Conservation (phyloP, 1,140 invertebrate species). For the Drosophila truncata region DNA sequence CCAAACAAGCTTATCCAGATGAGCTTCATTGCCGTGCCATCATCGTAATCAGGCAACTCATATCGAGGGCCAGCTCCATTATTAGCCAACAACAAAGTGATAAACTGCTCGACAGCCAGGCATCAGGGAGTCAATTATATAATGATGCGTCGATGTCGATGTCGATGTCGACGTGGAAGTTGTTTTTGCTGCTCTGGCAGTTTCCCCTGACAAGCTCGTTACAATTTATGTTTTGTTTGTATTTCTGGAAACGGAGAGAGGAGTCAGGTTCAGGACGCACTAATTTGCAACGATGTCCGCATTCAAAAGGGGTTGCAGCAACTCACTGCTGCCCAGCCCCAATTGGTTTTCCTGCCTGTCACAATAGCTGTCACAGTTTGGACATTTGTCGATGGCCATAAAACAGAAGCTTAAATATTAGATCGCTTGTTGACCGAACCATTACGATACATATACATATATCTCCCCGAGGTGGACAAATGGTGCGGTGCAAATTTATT, state of each 20-base stretch:
- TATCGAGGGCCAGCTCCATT: slow-evolving; percentile 28
- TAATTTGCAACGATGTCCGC: slow-evolving; percentile 37
- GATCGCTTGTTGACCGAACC: slow-evolving; percentile 22
- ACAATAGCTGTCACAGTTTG: slow-evolving; percentile 52
- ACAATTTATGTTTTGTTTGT: slow-evolving; percentile 63
- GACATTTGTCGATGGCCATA: slow-evolving; percentile 48
- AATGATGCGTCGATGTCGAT: slow-evolving; percentile 33
- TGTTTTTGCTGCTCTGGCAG: slow-evolving; percentile 23
- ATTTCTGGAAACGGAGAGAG: slow-evolving; percentile 2
- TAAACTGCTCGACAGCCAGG: slow-evolving; percentile 56
- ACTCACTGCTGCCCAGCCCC: slow-evolving; percentile 2
- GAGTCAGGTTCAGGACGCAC: slow-evolving; percentile 19
- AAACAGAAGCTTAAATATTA: slow-evolving; percentile 53
- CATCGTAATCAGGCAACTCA: slow-evolving; percentile 27
- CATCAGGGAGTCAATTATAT: slow-evolving; percentile 64
- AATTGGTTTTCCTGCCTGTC: slow-evolving; percentile 33
- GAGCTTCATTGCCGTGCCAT: slow-evolving; percentile 11
- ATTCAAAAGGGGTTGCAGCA: slow-evolving; percentile 24
- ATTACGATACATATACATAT: not conserved
- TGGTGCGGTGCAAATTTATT: slow-evolving; percentile 12
- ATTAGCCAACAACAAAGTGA: slow-evolving; percentile 56
- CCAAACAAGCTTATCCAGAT: not conserved
- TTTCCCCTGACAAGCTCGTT: slow-evolving; percentile 56
- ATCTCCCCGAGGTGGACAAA: not conserved
- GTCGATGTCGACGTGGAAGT: slow-evolving; percentile 22